phyloP scores from a whole-genome alignment of 2,888 invertebrate species.

The Steinernema hermaphroditum region DNA sequence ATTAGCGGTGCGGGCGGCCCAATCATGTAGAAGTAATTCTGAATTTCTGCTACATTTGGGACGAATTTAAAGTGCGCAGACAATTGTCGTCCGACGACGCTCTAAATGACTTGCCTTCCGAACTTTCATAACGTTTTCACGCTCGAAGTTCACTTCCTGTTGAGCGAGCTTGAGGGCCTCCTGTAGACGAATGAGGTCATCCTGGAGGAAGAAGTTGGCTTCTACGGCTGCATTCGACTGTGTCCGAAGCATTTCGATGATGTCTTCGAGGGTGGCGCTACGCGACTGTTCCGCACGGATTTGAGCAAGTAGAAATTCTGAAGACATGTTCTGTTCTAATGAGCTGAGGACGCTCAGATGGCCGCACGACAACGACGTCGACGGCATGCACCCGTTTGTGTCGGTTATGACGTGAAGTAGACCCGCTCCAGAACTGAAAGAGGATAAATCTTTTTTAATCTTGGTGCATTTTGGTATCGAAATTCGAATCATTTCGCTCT shows the following conservation, averaged over 20 bases:
- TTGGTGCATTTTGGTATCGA: too few relatives aligned
- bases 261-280: slow-evolving; percentile 33
- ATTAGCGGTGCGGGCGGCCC: background rate
- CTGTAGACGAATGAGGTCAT: slow-evolving; percentile 33
- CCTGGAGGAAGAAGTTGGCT: slow-evolving; percentile 32
- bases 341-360: slow-evolving; percentile 12
- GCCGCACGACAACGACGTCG: slow-evolving; percentile 7
- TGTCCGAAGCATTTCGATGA: slow-evolving; percentile 32
- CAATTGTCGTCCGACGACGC: background rate
- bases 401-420: slow-evolving; percentile 23
- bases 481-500: too few relatives aligned
- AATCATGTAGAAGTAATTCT: slow-evolving; percentile 11
- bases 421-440: slow-evolving; percentile 28
- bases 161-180: slow-evolving; percentile 20
- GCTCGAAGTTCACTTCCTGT: slow-evolving; percentile 26
- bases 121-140: background rate
- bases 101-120: slow-evolving; percentile 30
- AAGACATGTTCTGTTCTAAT: slow-evolving; percentile 6
- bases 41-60: slow-evolving; percentile 18
- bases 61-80: slow-evolving; percentile 11
- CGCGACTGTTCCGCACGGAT: slow-evolving; percentile 27
- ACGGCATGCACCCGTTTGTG: background rate
- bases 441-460: too few relatives aligned
- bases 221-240: slow-evolving; percentile 32
- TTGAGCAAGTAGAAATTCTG: slow-evolving; percentile 1